These are phyloP conservation scores for Microcaecilia unicolor DNA, from an alignment of 2,797 vertebrate genomes.

Conservation along the genomic window DNA sequence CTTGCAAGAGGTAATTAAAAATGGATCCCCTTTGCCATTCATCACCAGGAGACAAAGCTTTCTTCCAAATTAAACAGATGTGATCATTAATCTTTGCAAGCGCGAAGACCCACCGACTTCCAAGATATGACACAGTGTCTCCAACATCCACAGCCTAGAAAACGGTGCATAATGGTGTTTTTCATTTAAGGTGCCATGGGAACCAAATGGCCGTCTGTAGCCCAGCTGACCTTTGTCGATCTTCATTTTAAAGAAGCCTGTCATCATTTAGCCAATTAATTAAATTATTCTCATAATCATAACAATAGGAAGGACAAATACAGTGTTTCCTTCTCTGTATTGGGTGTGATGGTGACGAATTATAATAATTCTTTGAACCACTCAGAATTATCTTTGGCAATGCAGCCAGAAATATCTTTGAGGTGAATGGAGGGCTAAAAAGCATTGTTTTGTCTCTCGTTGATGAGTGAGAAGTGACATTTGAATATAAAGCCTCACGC, in stretches of 20 bases:
- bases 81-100: constrained; percentile 14
- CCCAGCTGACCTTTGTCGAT: constrained; percentile 52
- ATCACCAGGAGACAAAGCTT: constrained; percentile 24
- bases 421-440: too few species aligned
- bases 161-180: constrained; percentile 25
- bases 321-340: constrained; percentile 64
- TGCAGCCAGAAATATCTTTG: constrained; percentile 57
- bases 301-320: constrained; percentile 61
- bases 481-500: constrained; percentile 59
- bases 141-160: constrained; percentile 21
- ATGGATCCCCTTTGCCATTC: constrained; percentile 21
- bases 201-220: constrained; percentile 41
- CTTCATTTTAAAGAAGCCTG: constrained; percentile 58
- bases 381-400: constrained; percentile 73
- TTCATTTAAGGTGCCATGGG: constrained; percentile 37
- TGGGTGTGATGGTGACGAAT: constrained; percentile 76
- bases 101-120: too few species aligned
- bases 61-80: constrained; percentile 2
- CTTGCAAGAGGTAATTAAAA: too few species aligned
- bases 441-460: constrained; percentile 56
- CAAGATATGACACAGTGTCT: too few species aligned
- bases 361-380: constrained; percentile 74
- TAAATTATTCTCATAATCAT: constrained; percentile 78
- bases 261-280: constrained; percentile 81
- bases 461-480: constrained; percentile 62